Percentiles rank a stretch among this genome's conserved stretches.
phyloP scores from a whole-genome alignment of 2,113 vertebrate species.

The Clarias gariepinus region DNA sequence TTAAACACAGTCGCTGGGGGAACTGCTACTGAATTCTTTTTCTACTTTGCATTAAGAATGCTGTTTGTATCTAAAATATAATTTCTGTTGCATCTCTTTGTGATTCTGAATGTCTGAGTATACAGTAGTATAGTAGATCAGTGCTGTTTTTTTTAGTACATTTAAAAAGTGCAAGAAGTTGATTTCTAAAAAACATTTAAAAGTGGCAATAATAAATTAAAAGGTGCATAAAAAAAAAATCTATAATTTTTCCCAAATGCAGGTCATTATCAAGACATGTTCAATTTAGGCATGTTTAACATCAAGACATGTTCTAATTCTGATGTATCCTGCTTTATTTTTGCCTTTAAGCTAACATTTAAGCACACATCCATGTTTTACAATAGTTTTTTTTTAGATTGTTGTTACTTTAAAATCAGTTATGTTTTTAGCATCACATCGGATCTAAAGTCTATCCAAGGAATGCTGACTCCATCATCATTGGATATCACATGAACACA shows the following conservation, averaged over 20 bases:
- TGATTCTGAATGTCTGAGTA: not conserved
- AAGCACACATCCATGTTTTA: not conserved
- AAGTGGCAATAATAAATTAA: no score
- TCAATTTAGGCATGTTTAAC: no score
- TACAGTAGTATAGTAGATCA: not conserved
- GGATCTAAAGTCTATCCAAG: not conserved
- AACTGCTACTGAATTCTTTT: not conserved
- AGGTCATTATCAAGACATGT: no score
- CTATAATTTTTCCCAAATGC: no score
- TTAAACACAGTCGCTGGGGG: not conserved
- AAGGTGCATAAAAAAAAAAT: no score
- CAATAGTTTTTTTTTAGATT: not conserved
- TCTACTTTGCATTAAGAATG: not conserved
- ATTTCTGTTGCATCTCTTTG: not conserved
- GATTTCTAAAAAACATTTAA: not conserved
- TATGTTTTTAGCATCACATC: not conserved
- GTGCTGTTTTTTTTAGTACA: not conserved
- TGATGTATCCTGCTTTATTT: not conserved
- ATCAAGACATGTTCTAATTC: no score
- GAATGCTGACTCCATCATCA: not conserved
- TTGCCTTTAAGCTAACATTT: not conserved
- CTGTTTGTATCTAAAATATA: slow-evolving; percentile 8
- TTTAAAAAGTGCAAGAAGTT: not conserved
- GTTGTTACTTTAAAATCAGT: not conserved
- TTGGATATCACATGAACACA: not conserved